Evolutionary conservation across 2,113 vertebrate genomes (phyloP), one percentile per base, ranked within the genome.

Genomic region (Malaclemys terrapin): DNA sequence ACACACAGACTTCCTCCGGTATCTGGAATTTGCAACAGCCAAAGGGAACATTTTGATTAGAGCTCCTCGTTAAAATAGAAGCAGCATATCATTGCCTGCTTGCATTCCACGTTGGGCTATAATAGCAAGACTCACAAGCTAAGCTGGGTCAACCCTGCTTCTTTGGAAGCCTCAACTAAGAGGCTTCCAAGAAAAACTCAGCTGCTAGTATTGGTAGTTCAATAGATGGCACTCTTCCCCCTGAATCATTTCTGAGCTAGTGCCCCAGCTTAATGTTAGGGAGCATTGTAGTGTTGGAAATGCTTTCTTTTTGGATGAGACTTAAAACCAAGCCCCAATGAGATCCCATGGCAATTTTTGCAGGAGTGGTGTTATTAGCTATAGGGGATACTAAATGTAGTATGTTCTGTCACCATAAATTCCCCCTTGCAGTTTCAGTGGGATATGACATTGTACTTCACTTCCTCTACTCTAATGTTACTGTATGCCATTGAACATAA

Each of bases 241-340:
- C 80, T 57, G 35, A 72, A 31, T 29, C 80, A 47, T 27, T 13
- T 24, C 50, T 72, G 29, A 81, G 54, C 75, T 47, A 47, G 42
- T 47, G 24, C 75, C 75, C 75, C 75, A 47, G 42, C 42, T 78
- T 78, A 27, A 10, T 11, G 1, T 62, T 50, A 83, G 25, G n/a
- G 24, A 85, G 17, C 31, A 57, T 20, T 19, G 19, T 38, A 10
- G n/a, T 38, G 9, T 22, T 38, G 47, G 17, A n/a, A 95, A 54
- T 19, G 4, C 1, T 76, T n/a, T 1, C 4, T 10, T 14, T 27
- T 9, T 31, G 16, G 10, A 31, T 75, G 50, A 12, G 24, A 20
- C 4, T 38, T 38, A n/a, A 86, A 54, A 47, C 75, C 42, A 25
- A 78, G 29, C 22, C 75, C 72, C 17, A 12, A 57, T 62, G 31